Evolutionary conservation across 2,888 invertebrate species (phyloP).

Genomic region (Elysia crispata): DNA sequence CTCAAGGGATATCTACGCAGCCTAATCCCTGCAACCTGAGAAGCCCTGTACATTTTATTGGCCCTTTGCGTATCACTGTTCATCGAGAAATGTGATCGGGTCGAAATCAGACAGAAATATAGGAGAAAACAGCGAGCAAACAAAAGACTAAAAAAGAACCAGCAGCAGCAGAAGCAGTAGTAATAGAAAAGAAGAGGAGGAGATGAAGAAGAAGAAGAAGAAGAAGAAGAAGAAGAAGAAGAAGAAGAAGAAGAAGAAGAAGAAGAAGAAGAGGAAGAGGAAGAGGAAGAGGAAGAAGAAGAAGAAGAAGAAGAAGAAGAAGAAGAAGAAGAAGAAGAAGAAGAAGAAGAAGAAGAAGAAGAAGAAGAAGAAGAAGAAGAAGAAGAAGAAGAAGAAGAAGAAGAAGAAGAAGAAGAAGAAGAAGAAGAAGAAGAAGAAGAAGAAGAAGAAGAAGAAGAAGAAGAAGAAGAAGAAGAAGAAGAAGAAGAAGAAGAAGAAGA

Average conservation of each 20-base stretch:
- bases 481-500: conserved; percentile 21
- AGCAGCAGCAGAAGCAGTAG: background rate
- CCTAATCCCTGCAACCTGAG: too few species aligned
- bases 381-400: background rate
- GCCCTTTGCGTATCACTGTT: too few species aligned
- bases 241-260: conserved; percentile 22
- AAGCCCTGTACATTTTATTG: too few species aligned
- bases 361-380: background rate
- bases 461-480: conserved; percentile 22
- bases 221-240: conserved; percentile 7
- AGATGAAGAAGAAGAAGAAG: background rate
- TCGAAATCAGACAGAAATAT: too few species aligned
- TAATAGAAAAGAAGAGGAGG: background rate
- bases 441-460: background rate
- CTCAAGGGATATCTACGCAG: too few species aligned
- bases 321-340: background rate
- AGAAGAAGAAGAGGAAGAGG: conserved; percentile 17
- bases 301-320: background rate
- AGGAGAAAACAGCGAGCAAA: conserved; percentile 1
- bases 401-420: background rate
- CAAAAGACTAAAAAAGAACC: background rate
- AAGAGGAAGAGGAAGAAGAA: background rate
- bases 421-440: background rate
- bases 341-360: background rate
- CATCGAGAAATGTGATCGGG: too few species aligned